Evolutionary conservation across 2,888 invertebrate species (phyloP), one percentile per base, ranked within the genome.

Genomic region (Galerucella calmariensis): DNA sequence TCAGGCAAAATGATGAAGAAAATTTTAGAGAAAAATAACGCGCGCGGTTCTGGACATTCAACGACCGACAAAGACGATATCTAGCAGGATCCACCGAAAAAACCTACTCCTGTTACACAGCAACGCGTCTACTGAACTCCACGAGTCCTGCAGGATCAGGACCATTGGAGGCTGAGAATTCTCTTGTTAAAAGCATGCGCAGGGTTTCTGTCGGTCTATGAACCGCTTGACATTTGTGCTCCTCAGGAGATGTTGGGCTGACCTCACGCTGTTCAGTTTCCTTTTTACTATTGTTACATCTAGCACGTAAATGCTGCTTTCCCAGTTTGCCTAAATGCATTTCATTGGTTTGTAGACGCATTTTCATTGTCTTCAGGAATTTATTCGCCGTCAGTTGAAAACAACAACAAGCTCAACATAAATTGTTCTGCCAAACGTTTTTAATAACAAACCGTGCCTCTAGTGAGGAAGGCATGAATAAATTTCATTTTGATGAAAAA

Each of bases 161-260:
- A 83, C 82, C 83, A 82, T 83, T 83, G 82, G 83, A 81, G 79
- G 81, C 82, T 82, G 79, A 61, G 46, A 66, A 61, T 69, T 80
- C 70, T 73, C 73, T 44, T 77, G 80, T 75, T 79, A 67, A 59
- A 67, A 14, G 65, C 71, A 58, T 71, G 82, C 85, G 84, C 85
- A 81, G 80, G 83, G 82, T 81, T 80, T 81, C 71, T 78, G 76
- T 77, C 72, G 74, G 75, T 73, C 80, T 81, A 79, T 80, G 83
- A 84, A 83, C 84, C 83, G 84, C 84, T 83, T 84, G 84, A 84
- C 85, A 85, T 84, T 84, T 85, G 81, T 81, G 80, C 82, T 82
- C 79, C 80, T 79, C 77, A 78, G 78, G 78, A 80, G 81, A 79
- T 80, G 82, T 79, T 79, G 79, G 65, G 72, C 66, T 79, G 81